phyloP scores from a whole-genome alignment of 2,888 invertebrate genomes.

The Drosophila dives region DNA sequence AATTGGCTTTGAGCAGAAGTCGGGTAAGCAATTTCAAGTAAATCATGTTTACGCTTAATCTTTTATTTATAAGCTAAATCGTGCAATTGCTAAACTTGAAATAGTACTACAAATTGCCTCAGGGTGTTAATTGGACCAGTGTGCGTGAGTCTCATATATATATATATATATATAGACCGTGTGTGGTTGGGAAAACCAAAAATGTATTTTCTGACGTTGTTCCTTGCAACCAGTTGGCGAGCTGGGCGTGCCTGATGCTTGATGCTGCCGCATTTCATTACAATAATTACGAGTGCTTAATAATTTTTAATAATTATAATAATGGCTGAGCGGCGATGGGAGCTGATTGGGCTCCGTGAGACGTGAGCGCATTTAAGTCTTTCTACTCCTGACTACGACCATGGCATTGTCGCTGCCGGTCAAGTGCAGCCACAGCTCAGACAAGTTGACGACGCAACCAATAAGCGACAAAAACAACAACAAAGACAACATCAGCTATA shows the following conservation, averaged over 20 bases:
- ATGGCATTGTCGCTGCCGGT: constrained; percentile 57
- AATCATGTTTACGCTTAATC: constrained; percentile 15
- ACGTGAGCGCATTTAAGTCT: constrained; percentile 72
- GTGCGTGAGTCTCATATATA: constrained; percentile 45
- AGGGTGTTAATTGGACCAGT: constrained; percentile 66
- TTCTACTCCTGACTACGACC: constrained; percentile 38
- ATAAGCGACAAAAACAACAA: constrained; percentile 11
- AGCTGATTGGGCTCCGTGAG: constrained; percentile 61
- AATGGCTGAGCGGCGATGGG: constrained; percentile 60
- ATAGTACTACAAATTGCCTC: constrained; percentile 41
- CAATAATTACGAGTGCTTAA: constrained; percentile 81
- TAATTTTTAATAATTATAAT: constrained; percentile 80
- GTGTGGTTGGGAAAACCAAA: constrained; percentile 27
- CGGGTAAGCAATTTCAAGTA: constrained; percentile 10
- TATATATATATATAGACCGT: neutral
- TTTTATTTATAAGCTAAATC: constrained; percentile 29
- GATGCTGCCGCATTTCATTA: constrained; percentile 76
- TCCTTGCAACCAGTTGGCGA: constrained; percentile 24
- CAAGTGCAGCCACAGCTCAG: constrained; percentile 50
- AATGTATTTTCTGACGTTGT: constrained; percentile 25
- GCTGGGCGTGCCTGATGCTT: constrained; percentile 53
- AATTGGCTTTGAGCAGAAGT: constrained; percentile 28
- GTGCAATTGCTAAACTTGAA: constrained; percentile 20
- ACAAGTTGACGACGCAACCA: constrained; percentile 64
- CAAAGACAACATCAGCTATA: neutral